Percentiles rank a stretch among this genome's conserved stretches.
Evolutionary conservation across 2,888 invertebrate genomes (phyloP).

Genomic region (Rhynchonema sp.): DNA sequence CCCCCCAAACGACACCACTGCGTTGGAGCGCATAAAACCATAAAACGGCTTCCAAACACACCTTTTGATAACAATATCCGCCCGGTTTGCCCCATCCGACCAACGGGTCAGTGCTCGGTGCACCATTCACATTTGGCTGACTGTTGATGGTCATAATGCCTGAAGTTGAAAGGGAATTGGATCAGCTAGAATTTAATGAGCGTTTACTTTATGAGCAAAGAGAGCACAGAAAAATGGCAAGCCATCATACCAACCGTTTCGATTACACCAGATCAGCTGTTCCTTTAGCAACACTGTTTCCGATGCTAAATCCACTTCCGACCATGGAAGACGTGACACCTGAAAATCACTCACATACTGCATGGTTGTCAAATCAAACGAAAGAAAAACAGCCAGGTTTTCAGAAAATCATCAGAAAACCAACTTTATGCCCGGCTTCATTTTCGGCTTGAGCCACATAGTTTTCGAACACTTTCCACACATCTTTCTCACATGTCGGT

Average conservation of each 20-base stretch:
- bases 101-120: constrained; percentile 34
- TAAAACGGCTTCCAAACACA: constrained; percentile 40
- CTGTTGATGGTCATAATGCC: constrained; percentile 39
- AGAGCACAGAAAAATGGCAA: too few species aligned
- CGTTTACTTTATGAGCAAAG: too few species aligned
- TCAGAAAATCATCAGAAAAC: background rate
- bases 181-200: too few species aligned
- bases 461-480: constrained; percentile 37
- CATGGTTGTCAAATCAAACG: background rate
- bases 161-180: background rate
- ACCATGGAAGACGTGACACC: constrained; percentile 39
- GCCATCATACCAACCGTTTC: constrained; percentile 9
- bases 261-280: constrained; percentile 17
- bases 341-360: constrained; percentile 11
- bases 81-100: constrained; percentile 40
- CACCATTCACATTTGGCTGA: constrained; percentile 40
- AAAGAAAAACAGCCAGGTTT: too few species aligned
- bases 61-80: constrained; percentile 42
- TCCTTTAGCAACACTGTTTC: constrained; percentile 36
- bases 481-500: constrained; percentile 34
- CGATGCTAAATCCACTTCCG: constrained; percentile 32
- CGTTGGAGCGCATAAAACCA: too few species aligned
- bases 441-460: constrained; percentile 32
- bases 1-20: too few species aligned
- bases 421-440: constrained; percentile 32